phyloP scores from a whole-genome alignment of 2,888 invertebrate genomes.

The Chromoteleia sp. region DNA sequence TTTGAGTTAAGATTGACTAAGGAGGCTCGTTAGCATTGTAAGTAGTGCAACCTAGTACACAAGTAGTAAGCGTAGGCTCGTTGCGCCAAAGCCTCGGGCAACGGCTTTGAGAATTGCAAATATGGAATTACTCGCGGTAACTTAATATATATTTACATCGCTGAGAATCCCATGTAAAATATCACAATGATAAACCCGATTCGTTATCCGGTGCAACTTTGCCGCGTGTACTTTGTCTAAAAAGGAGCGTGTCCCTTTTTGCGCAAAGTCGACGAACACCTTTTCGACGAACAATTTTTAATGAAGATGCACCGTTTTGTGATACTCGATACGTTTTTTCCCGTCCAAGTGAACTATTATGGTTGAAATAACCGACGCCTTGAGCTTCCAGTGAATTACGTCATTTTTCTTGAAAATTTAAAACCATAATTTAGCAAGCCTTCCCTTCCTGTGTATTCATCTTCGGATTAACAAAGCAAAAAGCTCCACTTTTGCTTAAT shows the following conservation, averaged over 20 bases:
- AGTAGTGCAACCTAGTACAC: constrained; percentile 69
- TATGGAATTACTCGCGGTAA: constrained; percentile 71
- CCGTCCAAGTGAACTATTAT: constrained; percentile 21
- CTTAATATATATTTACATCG: constrained; percentile 67
- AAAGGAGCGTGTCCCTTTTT: neutral
- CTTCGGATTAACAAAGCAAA: neutral
- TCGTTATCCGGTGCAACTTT: constrained; percentile 2
- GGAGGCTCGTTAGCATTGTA: constrained; percentile 70
- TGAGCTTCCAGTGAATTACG: constrained; percentile 33
- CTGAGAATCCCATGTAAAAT: constrained; percentile 19
- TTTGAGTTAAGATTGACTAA: constrained; percentile 70
- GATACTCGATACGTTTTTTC: constrained; percentile 46
- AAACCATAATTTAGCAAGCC: constrained; percentile 17
- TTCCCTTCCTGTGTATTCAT: constrained; percentile 33
- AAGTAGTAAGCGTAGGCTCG: constrained; percentile 70
- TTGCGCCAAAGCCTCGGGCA: constrained; percentile 78
- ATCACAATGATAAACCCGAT: constrained; percentile 46
- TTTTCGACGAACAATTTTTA: constrained; percentile 29
- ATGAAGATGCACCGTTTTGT: constrained; percentile 22
- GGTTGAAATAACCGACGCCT: constrained; percentile 23
- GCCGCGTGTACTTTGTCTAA: no score
- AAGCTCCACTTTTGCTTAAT: neutral
- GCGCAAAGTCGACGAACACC: neutral
- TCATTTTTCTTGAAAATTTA: constrained; percentile 35
- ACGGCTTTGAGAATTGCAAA: constrained; percentile 79